phyloP scores from a whole-genome alignment of 2,888 invertebrate species.

The Tetragnatha montana region DNA sequence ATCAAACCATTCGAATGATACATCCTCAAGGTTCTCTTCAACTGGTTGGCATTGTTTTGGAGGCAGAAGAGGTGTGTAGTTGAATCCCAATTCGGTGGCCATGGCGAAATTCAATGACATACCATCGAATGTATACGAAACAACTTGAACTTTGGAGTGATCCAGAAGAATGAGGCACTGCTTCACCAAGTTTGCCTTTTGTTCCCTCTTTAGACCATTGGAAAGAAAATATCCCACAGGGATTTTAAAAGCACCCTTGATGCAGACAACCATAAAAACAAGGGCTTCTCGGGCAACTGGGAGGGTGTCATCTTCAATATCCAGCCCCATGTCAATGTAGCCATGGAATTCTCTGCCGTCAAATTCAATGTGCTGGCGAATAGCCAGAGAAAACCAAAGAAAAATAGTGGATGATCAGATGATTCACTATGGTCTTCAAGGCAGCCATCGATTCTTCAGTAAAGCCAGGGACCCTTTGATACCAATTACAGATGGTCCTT shows the following conservation, averaged over 20 bases:
- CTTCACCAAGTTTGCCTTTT: neutral
- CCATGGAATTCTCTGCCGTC: conserved; percentile 27
- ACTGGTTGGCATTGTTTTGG: no score
- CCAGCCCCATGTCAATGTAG: neutral
- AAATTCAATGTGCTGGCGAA: conserved; percentile 8
- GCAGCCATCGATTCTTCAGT: no score
- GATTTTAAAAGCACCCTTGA: neutral
- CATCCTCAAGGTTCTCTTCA: no score
- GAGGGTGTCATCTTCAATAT: conserved; percentile 3
- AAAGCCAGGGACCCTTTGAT: no score
- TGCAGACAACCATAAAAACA: conserved; percentile 3
- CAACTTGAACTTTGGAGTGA: neutral
- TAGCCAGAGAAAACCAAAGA: neutral
- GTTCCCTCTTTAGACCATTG: neutral
- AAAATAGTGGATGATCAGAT: no score
- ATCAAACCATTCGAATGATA: no score
- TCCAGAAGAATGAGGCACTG: neutral
- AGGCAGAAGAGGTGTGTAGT: no score
- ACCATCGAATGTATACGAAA: conserved; percentile 38
- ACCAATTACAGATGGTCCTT: neutral
- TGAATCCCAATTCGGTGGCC: conserved; percentile 36
- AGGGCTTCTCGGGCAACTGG: neutral
- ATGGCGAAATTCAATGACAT: conserved; percentile 15
- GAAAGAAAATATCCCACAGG: conserved; percentile 8
- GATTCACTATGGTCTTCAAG: no score